Evolutionary conservation across 2,888 invertebrate species (phyloP), one percentile per base, ranked within the genome.

Genomic region (Pediacus dermestoides): DNA sequence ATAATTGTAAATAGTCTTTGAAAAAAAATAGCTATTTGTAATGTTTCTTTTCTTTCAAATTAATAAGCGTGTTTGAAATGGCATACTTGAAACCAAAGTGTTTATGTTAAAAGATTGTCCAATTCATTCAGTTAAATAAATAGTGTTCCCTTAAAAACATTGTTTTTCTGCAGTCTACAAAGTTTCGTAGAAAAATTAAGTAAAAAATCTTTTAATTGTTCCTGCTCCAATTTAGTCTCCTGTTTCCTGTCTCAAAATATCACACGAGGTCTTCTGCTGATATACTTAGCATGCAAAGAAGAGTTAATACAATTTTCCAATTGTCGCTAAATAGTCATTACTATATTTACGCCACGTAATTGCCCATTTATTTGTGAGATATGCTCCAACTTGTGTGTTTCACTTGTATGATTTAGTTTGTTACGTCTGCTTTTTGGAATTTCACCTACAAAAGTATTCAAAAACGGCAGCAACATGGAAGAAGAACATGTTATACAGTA

Each of bases 101-200:
- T 57, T 55, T 58, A 46, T 59, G 57, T 63, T 28, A 28, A 6
- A 28, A 57, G 53, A 58, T 55, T 64, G 61, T 64, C 60, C 61
- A 59, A 60, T 62, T 64, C 64, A 61, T 68, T 69, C 68, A 66
- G 64, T 66, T 66, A 64, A 69, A 70, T 69, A 70, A 69, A 70
- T 69, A 70, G 70, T 70, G 70, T 70, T 70, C 70, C 70, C 70
- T 70, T 67, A 50, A 46, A 23, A 30, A 18, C 34, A n/a, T 21
- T 11, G 26, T 50, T 51, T 44, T 40, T 37, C n/a, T n/a, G n/a
- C n/a, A n/a, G n/a, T n/a, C n/a, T n/a, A n/a, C n/a, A n/a, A n/a
- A n/a, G n/a, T n/a, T n/a, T n/a, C n/a, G n/a, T n/a, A n/a, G n/a
- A n/a, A n/a, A n/a, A n/a, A n/a, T n/a, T n/a, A n/a, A n/a, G n/a